Conservation (phyloP, 1,140 invertebrate species). For the Drosophila virilis region DNA sequence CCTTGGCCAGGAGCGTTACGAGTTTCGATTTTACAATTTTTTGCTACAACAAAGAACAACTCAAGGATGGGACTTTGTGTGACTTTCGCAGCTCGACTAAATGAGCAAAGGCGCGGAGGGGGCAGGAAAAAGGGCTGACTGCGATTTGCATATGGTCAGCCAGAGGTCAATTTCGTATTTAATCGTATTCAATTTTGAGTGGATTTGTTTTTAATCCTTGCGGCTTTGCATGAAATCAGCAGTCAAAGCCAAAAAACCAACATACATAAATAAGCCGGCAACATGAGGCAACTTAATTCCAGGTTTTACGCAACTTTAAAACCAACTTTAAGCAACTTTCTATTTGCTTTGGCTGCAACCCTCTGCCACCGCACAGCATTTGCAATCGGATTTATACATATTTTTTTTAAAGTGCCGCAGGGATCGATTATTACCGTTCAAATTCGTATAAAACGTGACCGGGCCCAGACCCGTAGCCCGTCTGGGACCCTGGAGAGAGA, state of each 20-base stretch:
- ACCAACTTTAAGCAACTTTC: constrained; percentile 23
- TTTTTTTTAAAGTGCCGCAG: constrained; percentile 62
- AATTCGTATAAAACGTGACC: constrained; percentile 81
- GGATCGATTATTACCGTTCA: constrained; percentile 84
- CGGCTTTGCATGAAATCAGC: constrained; percentile 43
- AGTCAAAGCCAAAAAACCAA: constrained; percentile 45
- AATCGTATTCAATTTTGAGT: constrained; percentile 81
- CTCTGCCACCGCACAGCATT: constrained; percentile 15
- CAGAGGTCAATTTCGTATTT: constrained; percentile 76
- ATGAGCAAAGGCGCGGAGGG: constrained; percentile 13
- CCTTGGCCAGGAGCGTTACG: constrained; percentile 14
- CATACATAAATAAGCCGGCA: constrained; percentile 22
- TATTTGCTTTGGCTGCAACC: constrained; percentile 8
- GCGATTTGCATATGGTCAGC: constrained; percentile 71
- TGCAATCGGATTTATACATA: constrained; percentile 51
- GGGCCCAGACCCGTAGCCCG: constrained; percentile 11
- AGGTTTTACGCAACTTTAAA: constrained; percentile 22
- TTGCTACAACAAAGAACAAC: constrained; percentile 50
- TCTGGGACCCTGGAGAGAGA: constrained; percentile 11
- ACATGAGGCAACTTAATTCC: constrained; percentile 3
- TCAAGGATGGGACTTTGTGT: constrained; percentile 1
- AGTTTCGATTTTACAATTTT: constrained; percentile 77
- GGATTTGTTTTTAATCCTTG: constrained; percentile 78
- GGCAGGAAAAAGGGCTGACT: background rate
- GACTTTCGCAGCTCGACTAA: constrained; percentile 74